Evolutionary conservation across 2,888 invertebrate genomes (phyloP), one percentile per base, ranked within the genome.

Genomic region (Scaptodrosophila latifasciaeformis): DNA sequence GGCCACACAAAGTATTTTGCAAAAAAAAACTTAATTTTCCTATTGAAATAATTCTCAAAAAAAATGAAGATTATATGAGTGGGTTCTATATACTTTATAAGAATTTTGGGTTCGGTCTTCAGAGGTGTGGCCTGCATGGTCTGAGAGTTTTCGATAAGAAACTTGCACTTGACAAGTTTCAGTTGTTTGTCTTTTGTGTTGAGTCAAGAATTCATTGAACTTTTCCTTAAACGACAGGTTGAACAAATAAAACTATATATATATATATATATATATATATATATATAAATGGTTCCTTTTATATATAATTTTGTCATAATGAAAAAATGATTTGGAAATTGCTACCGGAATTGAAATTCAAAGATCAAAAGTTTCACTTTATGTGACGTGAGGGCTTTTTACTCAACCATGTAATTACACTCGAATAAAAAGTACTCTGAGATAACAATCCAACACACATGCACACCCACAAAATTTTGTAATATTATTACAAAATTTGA

Each of bases 331-430:
- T n/a, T n/a, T n/a, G n/a, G 44, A 59, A 55, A 63, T 59, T 57
- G 49, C 30, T 15, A 40, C 17, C 35, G 15, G 29, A 47, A 43
- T 44, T 50, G 29, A 37, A 47, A 47, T n/a, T n/a, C 37, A 49
- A 44, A 67, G 66, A 60, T 64, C 67, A 67, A 67, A n/a, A 66
- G 67, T 67, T 63, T 58, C 62, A 63, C 62, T 59, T 58, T 64
- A 54, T 46, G 48, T 27, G 5, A 43, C 21, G 53, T n/a, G 18
- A 44, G 49, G 12, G 49, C 44, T 52, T 50, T 54, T 45, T 56
- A 49, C 49, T 57, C 54, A 55, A 49, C 60, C 62, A 56, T 70
- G 54, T 70, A 70, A 70, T 70, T 68, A 66, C 62, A 61, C 44
- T 48, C 21, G 18, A 47, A 52, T 53, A 46, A 51, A 61, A 39